Conservation (phyloP, 2,113 vertebrate species). For the Odontophorus gujanensis region DNA sequence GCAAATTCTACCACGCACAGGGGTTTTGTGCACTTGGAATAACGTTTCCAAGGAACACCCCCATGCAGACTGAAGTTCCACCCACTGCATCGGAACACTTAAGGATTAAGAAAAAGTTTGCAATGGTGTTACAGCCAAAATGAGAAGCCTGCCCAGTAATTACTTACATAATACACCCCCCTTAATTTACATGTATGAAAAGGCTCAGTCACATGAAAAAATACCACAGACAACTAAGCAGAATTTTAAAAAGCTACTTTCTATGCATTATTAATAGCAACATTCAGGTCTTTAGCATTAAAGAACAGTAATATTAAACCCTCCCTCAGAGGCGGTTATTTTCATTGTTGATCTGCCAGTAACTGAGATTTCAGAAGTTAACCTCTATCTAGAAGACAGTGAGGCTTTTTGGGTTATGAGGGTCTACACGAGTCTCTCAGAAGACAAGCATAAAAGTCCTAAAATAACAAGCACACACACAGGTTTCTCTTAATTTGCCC, state of each 20-base stretch:
- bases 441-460: conserved; percentile 74
- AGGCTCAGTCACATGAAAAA: conserved; percentile 26
- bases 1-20: background rate
- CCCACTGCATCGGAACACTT: background rate
- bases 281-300: conserved; percentile 45
- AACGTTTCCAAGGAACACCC: background rate
- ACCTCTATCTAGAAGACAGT: conserved; percentile 71
- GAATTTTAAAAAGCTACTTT: conserved; percentile 31
- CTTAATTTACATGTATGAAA: conserved; percentile 58
- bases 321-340: conserved; percentile 70
- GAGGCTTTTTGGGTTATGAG: conserved; percentile 74
- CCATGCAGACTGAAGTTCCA: background rate
- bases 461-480: conserved; percentile 77
- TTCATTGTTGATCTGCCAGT: conserved; percentile 69
- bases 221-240: conserved; percentile 34
- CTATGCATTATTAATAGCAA: conserved; percentile 60
- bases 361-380: conserved; percentile 61
- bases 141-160: background rate
- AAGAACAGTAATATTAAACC: conserved; percentile 58
- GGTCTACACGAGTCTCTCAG: conserved; percentile 66
- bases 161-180: conserved; percentile 10
- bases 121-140: background rate
- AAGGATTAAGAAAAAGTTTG: background rate
- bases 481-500: conserved; percentile 83
- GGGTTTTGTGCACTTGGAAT: background rate